phyloP scores from a whole-genome alignment of 64 coral and sea anemone genomes.

The Porites lutea region DNA sequence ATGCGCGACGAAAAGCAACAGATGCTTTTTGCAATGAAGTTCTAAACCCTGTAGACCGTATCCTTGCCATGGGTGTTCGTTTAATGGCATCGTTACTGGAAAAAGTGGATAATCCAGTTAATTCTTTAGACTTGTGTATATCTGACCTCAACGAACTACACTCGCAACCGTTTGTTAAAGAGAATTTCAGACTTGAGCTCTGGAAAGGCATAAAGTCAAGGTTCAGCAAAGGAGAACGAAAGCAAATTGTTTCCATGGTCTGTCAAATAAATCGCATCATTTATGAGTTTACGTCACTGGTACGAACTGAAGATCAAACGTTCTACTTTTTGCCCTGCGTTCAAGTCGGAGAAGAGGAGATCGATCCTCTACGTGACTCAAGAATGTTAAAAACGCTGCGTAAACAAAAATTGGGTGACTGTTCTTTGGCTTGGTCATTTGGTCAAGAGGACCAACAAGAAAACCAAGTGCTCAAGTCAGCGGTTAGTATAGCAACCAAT shows the following conservation, averaged over 20 bases:
- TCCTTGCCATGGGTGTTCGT: constrained; percentile 27
- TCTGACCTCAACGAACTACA: constrained; percentile 45
- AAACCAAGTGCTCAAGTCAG: not conserved
- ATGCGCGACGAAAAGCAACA: constrained; percentile 23
- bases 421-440: constrained; percentile 45
- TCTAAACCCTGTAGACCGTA: not conserved
- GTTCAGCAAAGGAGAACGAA: constrained; percentile 1
- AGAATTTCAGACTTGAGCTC: constrained; percentile 8
- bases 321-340: not conserved
- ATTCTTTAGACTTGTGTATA: not conserved
- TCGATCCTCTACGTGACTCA: constrained; percentile 41
- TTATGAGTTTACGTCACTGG: not conserved
- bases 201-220: constrained; percentile 18
- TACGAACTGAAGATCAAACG: not conserved
- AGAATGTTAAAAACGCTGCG: constrained; percentile 22
- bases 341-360: not conserved
- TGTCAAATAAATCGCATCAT: constrained; percentile 51
- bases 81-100: constrained; percentile 25
- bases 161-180: not conserved
- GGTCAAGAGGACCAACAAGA: constrained; percentile 7
- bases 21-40: constrained; percentile 34
- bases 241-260: constrained; percentile 7
- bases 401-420: not conserved
- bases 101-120: constrained; percentile 9
- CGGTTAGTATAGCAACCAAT: constrained; percentile 17